Evolutionary conservation across 2,888 invertebrate genomes (phyloP), one percentile per base, ranked within the genome.

Genomic region (Euspilapteryx auroguttella): DNA sequence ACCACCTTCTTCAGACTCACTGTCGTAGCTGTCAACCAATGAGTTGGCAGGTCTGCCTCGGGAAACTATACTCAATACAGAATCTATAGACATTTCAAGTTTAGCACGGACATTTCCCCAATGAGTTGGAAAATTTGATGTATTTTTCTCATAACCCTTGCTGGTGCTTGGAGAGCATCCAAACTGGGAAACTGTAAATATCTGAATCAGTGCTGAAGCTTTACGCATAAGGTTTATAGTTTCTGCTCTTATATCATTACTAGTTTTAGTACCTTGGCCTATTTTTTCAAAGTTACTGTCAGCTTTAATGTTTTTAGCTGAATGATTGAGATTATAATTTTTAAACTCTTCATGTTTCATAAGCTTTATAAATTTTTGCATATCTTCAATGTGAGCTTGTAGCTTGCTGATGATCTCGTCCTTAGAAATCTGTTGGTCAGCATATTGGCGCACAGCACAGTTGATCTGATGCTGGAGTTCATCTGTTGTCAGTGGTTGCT

Each of bases 91-190:
- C 57, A 96, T 79, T 68, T 99, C 98, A 24, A 99, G 71, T 42
- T 89, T 86, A 1, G 98, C 98, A 38, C 98, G 79, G 30, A 97
- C 69, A 61, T 99, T 98, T 0, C 95, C 96, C 91, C 95, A 99
- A 62, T 96, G 97, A 51, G 94, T 91, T 15, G 89, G 84, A 50
- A 87, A 86, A 35, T 84, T 80, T 13, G 91, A 89, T 41, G 87
- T 87, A 55, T 94, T 95, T 27, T 90, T 79, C 31, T 88, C 83
- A 57, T 89, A 93, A 44, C 83, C 85, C 43, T 86, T 85, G 47
- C 86, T 87, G 3, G 75, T 64, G 32, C 80, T 79, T 5, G 81
- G 73, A 9, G 91, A 90, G 41, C 94, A 91, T n/a, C 94, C 93
- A 49, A 97, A 85, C 52, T 97, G 95, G 21, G 94, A 86, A 24